phyloP scores from a whole-genome alignment of 2,888 invertebrate species.

The Megaustenia siamemsis region DNA sequence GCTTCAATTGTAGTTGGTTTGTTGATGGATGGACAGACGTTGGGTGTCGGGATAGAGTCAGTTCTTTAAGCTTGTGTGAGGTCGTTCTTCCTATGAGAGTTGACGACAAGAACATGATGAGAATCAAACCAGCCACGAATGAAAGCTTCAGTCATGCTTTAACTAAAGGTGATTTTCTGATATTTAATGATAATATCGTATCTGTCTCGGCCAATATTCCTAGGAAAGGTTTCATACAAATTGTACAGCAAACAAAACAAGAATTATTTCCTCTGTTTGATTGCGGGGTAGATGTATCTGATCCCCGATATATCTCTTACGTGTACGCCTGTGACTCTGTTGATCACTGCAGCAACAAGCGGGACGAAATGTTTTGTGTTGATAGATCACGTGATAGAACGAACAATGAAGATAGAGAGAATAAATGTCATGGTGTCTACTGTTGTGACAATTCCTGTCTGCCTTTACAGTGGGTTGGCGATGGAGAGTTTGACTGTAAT shows the following conservation, averaged over 20 bases:
- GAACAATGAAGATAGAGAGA: slow-evolving; percentile 1
- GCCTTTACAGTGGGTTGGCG: slow-evolving; percentile 13
- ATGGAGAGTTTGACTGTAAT: background rate
- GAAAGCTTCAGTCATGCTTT: background rate
- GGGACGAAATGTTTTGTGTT: slow-evolving; percentile 10
- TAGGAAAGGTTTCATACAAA: background rate
- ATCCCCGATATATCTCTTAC: background rate
- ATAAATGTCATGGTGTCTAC: background rate
- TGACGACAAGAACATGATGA: background rate
- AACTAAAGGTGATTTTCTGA: background rate
- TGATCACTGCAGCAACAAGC: background rate
- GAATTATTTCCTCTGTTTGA: background rate
- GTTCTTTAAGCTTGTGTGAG: background rate
- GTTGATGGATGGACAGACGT: background rate
- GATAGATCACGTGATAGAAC: no score
- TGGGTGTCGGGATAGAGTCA: background rate
- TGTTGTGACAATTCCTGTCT: slow-evolving; percentile 15
- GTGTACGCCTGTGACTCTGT: slow-evolving; percentile 19
- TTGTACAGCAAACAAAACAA: background rate
- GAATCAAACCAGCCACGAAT: background rate
- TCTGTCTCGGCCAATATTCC: background rate
- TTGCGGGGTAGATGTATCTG: slow-evolving; percentile 9
- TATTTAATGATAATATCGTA: background rate
- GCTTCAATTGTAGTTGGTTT: background rate
- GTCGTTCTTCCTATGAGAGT: background rate